Conservation (phyloP, 2,888 invertebrate genomes). For the Pachymerium ferrugineum region DNA sequence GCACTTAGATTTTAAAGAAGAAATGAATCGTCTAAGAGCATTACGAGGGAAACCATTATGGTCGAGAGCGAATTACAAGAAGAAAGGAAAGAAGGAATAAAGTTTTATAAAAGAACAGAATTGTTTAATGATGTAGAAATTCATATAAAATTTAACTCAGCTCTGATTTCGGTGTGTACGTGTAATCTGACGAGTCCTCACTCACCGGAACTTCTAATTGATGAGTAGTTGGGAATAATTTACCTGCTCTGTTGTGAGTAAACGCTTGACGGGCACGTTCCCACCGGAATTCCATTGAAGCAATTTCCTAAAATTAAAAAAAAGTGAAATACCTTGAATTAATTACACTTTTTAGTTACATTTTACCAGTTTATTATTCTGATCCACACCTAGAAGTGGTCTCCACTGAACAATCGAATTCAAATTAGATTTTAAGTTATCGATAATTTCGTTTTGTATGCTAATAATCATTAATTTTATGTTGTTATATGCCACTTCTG, state of each 20-base stretch:
- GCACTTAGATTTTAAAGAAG: constrained; percentile 81
- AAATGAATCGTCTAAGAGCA: constrained; percentile 69
- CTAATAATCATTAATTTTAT: not conserved
- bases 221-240: not conserved
- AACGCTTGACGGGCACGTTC: not conserved
- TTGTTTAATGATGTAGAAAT: too few species aligned
- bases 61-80: not conserved
- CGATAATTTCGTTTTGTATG: not conserved
- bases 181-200: not conserved
- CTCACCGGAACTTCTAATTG: not conserved
- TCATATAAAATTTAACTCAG: not conserved
- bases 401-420: not conserved
- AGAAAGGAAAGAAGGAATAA: not conserved
- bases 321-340: not conserved
- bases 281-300: not conserved
- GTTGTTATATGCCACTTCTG: not conserved
- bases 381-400: not conserved
- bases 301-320: not conserved
- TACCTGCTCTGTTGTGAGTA: not conserved
- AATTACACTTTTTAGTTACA: not conserved
- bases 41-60: constrained; percentile 64
- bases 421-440: not conserved
- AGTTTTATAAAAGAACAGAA: not conserved
- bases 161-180: not conserved
- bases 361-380: not conserved